Evolutionary conservation across 2,888 invertebrate genomes (phyloP), one percentile per base, ranked within the genome.

Genomic region (Drosophila incognita): DNA sequence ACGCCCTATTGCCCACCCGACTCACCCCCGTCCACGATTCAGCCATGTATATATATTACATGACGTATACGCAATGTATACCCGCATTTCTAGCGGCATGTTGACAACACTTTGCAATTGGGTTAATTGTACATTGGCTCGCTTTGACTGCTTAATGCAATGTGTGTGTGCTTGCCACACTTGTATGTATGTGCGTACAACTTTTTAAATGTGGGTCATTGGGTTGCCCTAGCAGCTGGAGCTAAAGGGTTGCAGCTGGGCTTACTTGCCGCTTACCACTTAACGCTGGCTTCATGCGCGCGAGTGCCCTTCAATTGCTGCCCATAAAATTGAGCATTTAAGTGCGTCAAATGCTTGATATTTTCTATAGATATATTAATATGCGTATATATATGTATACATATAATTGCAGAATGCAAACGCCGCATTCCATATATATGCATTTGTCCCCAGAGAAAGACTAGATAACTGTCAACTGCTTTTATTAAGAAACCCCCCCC

Each of bases 81-180:
- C 77, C 57, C 72, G 87, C 84, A 69, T 73, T 73, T 74, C 64
- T 69, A 75, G 81, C 84, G 64, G 79, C 79, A 82, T 89, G 87
- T 87, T 88, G 86, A 87, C 90, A 87, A 74, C 90, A 77, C 75
- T 90, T 88, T 81, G 83, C 90, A 86, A 86, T 86, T 86, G 86
- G 88, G 90, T 86, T 86, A 86, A 88, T 86, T 86, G 86, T 90
- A 76, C 88, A 81, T 79, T 76, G 88, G 81, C 70, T 77, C 66
- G 72, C 70, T 83, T 72, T 66, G 70, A 79, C 60, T 69, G 72
- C 62, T 62, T 69, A 65, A 65, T 36, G 54, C 67, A 35, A 36
- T 61, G 62, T 24, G 36, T 40, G n/a, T 40, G 46, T 46, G 21
- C 7, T 36, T 15, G 7, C 56, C 51, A 15, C 31, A n/a, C 29